Evolutionary conservation across 2,113 vertebrate genomes (phyloP).

Genomic region (Otus sunia): DNA sequence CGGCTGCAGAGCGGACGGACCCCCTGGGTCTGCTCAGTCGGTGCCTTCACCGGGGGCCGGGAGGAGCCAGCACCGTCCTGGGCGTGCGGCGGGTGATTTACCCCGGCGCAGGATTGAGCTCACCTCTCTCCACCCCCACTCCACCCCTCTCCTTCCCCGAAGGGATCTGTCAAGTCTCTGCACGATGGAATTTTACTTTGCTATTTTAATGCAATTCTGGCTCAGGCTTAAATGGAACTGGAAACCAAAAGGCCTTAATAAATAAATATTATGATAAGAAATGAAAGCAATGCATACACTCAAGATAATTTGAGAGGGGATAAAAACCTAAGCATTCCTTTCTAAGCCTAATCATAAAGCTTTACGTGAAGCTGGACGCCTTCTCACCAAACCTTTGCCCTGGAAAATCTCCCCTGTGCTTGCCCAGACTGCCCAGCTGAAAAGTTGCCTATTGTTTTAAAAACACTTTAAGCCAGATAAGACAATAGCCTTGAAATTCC

Average conservation of each 20-base stretch:
- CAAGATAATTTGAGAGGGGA: slow-evolving; percentile 68
- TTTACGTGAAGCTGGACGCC: slow-evolving; percentile 32
- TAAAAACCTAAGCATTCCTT: slow-evolving; percentile 71
- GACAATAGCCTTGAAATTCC: slow-evolving; percentile 63
- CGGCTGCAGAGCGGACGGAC: accelerated
- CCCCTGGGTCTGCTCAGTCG: accelerated
- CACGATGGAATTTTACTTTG: slow-evolving; percentile 82
- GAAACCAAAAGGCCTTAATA: slow-evolving; percentile 81
- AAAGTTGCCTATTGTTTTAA: slow-evolving; percentile 58
- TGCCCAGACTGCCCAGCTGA: slow-evolving; percentile 37
- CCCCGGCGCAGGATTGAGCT: background rate
- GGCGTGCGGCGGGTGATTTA: background rate
- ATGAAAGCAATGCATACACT: slow-evolving; percentile 78
- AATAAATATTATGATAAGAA: slow-evolving; percentile 87
- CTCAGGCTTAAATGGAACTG: slow-evolving; percentile 82
- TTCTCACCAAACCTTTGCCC: slow-evolving; percentile 55
- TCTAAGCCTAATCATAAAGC: slow-evolving; percentile 57
- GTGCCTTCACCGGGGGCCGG: background rate
- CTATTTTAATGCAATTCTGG: slow-evolving; percentile 83
- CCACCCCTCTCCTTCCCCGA: slow-evolving; percentile 68
- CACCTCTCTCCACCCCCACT: slow-evolving; percentile 66
- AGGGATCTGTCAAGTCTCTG: slow-evolving; percentile 78
- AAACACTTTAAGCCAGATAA: slow-evolving; percentile 61
- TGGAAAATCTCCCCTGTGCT: slow-evolving; percentile 17
- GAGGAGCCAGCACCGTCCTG: background rate